Evolutionary conservation across 1,140 invertebrate species (phyloP).

Genomic region (Holotrichia oblita): DNA sequence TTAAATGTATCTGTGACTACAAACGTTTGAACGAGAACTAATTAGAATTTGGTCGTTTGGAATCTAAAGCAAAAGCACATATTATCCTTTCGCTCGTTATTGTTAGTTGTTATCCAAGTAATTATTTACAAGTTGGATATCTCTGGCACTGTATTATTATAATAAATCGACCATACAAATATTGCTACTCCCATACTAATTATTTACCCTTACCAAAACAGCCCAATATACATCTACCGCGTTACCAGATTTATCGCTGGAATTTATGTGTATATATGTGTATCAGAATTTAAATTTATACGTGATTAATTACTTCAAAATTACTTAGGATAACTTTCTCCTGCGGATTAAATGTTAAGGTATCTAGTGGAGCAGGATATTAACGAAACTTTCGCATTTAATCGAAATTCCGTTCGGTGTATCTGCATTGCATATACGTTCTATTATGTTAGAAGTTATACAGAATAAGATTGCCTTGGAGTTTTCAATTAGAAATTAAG

Average conservation of each 20-base stretch:
- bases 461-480: neutral
- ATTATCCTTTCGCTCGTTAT: neutral
- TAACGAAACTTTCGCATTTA: slow-evolving; percentile 30
- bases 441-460: neutral
- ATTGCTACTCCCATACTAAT: slow-evolving; percentile 3
- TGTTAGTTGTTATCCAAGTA: neutral
- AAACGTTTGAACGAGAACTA: too few relatives aligned
- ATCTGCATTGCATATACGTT: neutral
- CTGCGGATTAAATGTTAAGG: slow-evolving; percentile 16
- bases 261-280: slow-evolving; percentile 2
- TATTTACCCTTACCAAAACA: slow-evolving; percentile 16
- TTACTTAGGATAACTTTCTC: slow-evolving; percentile 34
- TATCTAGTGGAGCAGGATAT: slow-evolving; percentile 8
- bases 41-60: too few relatives aligned
- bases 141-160: slow-evolving; percentile 5
- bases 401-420: slow-evolving; percentile 26
- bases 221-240: neutral
- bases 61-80: neutral
- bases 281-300: slow-evolving; percentile 29
- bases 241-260: slow-evolving; percentile 27
- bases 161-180: slow-evolving; percentile 15
- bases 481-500: neutral
- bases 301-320: slow-evolving; percentile 36
- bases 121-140: slow-evolving; percentile 5
- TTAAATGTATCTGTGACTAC: too few relatives aligned